Conservation (phyloP, 2,113 vertebrate genomes). For the Dipodomys merriami region DNA sequence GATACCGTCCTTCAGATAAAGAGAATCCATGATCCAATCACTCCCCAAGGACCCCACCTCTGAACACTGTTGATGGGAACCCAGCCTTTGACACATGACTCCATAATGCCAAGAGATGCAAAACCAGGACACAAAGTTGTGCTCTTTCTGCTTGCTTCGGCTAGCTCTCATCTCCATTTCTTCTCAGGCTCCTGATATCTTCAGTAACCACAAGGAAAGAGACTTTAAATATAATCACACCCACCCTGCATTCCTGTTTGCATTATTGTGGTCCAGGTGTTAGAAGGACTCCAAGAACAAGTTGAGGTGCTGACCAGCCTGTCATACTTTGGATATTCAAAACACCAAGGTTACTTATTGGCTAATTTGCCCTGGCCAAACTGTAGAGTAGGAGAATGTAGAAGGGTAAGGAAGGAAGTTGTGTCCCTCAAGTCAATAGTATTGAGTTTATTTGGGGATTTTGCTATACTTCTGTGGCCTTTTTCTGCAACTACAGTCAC, state of each 20-base stretch:
- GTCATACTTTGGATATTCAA: neutral
- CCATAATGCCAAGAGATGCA: neutral
- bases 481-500: neutral
- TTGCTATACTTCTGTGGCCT: neutral
- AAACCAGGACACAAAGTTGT: no score
- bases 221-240: neutral
- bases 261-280: no score
- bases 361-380: no score
- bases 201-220: neutral
- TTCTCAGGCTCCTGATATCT: neutral
- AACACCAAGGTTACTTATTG: neutral
- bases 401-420: neutral
- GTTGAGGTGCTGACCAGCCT: neutral
- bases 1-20: no score
- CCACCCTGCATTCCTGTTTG: rapidly evolving
- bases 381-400: neutral
- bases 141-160: neutral
- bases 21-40: neutral
- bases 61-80: neutral
- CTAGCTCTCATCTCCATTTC: neutral
- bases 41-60: neutral
- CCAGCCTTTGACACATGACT: neutral
- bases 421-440: neutral
- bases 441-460: neutral
- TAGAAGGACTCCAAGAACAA: neutral